phyloP scores from a whole-genome alignment of 2,113 vertebrate species.

The Pedetes capensis region DNA sequence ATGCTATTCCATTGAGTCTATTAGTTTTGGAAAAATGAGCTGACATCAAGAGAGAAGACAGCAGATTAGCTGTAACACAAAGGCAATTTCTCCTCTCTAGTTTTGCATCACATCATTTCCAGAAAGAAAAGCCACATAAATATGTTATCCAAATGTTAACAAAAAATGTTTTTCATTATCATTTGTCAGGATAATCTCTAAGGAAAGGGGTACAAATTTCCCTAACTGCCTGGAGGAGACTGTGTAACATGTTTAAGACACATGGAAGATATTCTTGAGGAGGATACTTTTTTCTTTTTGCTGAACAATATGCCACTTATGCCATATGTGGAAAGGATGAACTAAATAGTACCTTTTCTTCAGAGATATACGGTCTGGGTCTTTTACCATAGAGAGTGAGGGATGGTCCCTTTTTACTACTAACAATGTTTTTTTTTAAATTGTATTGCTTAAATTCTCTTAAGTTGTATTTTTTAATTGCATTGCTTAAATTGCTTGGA shows the following conservation, averaged over 20 bases:
- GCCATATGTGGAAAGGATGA: not conserved
- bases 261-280: not conserved
- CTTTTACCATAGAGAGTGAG: not conserved
- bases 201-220: not conserved
- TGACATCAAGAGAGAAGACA: not conserved
- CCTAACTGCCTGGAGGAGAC: not conserved
- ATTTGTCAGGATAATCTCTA: not conserved
- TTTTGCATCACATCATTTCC: not conserved
- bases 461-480: no score
- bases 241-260: not conserved
- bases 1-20: not conserved
- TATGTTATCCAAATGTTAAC: not conserved
- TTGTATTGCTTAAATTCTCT: no score
- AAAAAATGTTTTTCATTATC: not conserved
- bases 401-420: not conserved
- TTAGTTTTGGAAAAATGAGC: not conserved
- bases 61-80: rapidly evolving
- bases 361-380: not conserved
- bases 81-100: not conserved
- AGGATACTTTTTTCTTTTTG: not conserved
- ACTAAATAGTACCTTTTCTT: not conserved
- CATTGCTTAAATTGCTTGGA: not conserved
- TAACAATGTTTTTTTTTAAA: no score
- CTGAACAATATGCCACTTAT: not conserved
- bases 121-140: not conserved